phyloP scores from a whole-genome alignment of 2,888 invertebrate species.

The Scaptomyza polygonia region DNA sequence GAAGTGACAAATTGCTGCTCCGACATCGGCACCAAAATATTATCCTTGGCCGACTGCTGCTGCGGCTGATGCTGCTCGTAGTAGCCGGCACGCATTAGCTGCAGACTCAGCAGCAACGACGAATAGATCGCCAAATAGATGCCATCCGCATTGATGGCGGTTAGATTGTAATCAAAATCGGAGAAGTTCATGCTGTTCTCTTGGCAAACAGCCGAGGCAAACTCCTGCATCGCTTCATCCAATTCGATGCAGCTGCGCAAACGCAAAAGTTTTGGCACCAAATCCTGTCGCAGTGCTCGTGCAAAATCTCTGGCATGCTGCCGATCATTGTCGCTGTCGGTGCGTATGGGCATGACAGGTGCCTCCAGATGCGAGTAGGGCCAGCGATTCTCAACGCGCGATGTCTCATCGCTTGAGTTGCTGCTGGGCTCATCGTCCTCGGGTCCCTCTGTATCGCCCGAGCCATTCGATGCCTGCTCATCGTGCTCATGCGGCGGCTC shows the following conservation, averaged over 20 bases:
- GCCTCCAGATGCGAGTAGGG: slow-evolving; percentile 84
- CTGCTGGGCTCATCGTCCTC: slow-evolving; percentile 86
- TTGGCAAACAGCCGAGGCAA: slow-evolving; percentile 95
- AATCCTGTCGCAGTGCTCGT: slow-evolving; percentile 89
- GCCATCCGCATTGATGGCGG: slow-evolving; percentile 95
- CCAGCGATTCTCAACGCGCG: slow-evolving; percentile 84
- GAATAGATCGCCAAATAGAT: slow-evolving; percentile 96
- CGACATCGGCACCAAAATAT: slow-evolving; percentile 86
- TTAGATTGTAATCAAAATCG: slow-evolving; percentile 86
- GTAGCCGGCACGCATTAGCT: slow-evolving; percentile 90
- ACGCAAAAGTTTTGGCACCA: slow-evolving; percentile 91
- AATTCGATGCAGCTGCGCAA: slow-evolving; percentile 93
- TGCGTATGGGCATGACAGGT: slow-evolving; percentile 82
- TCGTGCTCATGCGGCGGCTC: slow-evolving; percentile 88
- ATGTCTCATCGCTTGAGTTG: slow-evolving; percentile 83
- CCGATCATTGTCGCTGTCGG: slow-evolving; percentile 92
- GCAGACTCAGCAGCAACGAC: slow-evolving; percentile 92
- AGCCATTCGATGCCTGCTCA: slow-evolving; percentile 90
- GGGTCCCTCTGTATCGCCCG: slow-evolving; percentile 89
- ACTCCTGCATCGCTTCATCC: slow-evolving; percentile 95
- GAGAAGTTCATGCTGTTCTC: slow-evolving; percentile 86
- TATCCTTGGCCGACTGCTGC: slow-evolving; percentile 84
- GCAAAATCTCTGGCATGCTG: slow-evolving; percentile 94
- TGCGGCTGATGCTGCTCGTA: slow-evolving; percentile 88
- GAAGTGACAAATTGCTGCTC: slow-evolving; percentile 96